Evolutionary conservation across 2,113 vertebrate genomes (phyloP).

Genomic region (Solea solea): DNA sequence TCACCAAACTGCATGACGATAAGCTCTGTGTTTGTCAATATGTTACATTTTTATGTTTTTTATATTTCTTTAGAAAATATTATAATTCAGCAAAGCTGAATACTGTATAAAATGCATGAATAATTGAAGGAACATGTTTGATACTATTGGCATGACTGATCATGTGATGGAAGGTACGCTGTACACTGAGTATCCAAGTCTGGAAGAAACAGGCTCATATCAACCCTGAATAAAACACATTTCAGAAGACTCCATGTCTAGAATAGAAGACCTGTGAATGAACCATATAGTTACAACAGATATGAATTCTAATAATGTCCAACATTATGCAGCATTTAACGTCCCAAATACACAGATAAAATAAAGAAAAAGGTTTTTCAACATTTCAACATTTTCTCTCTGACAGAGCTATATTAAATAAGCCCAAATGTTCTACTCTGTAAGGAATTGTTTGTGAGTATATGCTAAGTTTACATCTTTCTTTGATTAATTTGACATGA

Average conservation of each 20-base stretch:
- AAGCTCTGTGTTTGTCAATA: not conserved
- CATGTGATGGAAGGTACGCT: not conserved
- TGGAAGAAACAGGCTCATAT: no score
- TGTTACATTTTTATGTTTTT: no score
- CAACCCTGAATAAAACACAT: no score
- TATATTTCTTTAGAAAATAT: no score
- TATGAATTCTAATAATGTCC: not conserved
- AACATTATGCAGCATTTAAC: slow-evolving; percentile 1
- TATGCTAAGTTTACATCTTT: slow-evolving; percentile 5
- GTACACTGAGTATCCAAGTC: no score
- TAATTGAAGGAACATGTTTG: not conserved
- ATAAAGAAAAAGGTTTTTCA: not conserved
- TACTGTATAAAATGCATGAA: slow-evolving; percentile 1
- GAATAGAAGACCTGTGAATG: no score
- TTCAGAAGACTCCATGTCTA: no score
- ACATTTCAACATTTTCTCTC: not conserved
- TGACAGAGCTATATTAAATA: not conserved
- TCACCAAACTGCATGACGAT: not conserved
- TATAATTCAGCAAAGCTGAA: not conserved
- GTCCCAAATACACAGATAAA: not conserved
- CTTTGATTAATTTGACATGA: slow-evolving; percentile 29
- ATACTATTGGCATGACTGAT: not conserved
- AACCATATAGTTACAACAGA: not conserved
- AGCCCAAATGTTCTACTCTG: not conserved
- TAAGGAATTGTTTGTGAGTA: not conserved